Evolutionary conservation across 2,797 vertebrate species (phyloP).

Genomic region (Prionace glauca): DNA sequence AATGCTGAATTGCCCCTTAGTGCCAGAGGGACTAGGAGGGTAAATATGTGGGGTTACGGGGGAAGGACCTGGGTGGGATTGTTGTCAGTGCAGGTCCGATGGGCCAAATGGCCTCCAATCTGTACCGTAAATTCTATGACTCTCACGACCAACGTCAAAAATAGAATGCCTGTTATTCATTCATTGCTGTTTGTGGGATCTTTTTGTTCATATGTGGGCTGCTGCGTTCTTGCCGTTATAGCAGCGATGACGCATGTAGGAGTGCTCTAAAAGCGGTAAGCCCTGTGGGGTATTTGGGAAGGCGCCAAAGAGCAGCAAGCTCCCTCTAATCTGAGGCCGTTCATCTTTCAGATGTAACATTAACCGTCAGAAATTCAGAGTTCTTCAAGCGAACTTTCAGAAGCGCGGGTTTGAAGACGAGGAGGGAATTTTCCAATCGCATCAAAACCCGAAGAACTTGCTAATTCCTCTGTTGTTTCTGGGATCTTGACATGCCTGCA

Average conservation of each 20-base stretch:
- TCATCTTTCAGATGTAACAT: neutral
- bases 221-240: neutral
- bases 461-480: neutral
- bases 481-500: neutral
- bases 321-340: neutral
- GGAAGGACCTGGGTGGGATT: too few relatives aligned
- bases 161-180: neutral
- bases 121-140: too few relatives aligned
- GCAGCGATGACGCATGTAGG: neutral
- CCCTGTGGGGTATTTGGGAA: neutral
- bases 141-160: too few relatives aligned
- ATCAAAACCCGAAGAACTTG: neutral
- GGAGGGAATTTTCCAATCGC: neutral
- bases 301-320: neutral
- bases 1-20: too few relatives aligned
- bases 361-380: neutral
- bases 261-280: too few relatives aligned
- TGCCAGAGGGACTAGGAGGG: too few relatives aligned
- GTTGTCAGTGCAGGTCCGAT: too few relatives aligned
- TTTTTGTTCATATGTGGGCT: neutral
- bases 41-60: too few relatives aligned
- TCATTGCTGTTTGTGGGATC: neutral
- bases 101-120: too few relatives aligned
- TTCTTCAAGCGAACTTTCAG: neutral
- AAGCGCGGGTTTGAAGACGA: neutral